Evolutionary conservation across 2,797 vertebrate genomes (phyloP), one percentile per base, ranked within the genome.

Genomic region (Eulemur rubriventer): DNA sequence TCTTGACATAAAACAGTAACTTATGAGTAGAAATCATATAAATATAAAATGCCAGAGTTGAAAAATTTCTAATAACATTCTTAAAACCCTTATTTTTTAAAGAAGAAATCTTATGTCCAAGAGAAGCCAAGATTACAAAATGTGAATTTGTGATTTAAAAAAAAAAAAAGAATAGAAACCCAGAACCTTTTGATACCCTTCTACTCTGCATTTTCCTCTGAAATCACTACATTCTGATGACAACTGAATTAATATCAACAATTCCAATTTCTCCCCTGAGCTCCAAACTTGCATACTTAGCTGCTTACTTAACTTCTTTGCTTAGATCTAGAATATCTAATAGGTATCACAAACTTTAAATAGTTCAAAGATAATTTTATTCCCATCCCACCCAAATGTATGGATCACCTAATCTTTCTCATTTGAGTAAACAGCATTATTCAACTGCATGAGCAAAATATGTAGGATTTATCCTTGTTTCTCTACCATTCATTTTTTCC

Each of bases 41-140:
- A 52, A 63, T 55, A 86, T 48, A 73, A 92, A 95, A 61, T 48
- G 7, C 1, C 93, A 65, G 38, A 79, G 43, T 30, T 83, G 69
- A 67, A 96, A 91, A 94, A 75, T 78, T 46, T 81, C 46, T 85
- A 84, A 81, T 55, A 96, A 63, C 50, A 76, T 46, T 81, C n/a
- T 91, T 72, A 79, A 95, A 90, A 72, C 22, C 1, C 43, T 82
- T 73, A 75, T 41, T 90, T 95, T 93, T 73, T 63, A 76, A 89
- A 79, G 38, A 94, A 82, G 41, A 20, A 72, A 83, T 65, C 73
- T 57, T 43, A 70, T 63, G 28, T 24, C 59, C 22, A 33, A 65
- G 30, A 65, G 65, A 97, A 95, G 70, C 41, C 12, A 70, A 65
- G 46, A 84, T 26, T 22, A 20, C 12, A 52, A 89, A 70, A 57